Percentiles rank a stretch among this genome's conserved stretches.
Conservation (phyloP, 2,888 invertebrate species). For the Sycophila texana region DNA sequence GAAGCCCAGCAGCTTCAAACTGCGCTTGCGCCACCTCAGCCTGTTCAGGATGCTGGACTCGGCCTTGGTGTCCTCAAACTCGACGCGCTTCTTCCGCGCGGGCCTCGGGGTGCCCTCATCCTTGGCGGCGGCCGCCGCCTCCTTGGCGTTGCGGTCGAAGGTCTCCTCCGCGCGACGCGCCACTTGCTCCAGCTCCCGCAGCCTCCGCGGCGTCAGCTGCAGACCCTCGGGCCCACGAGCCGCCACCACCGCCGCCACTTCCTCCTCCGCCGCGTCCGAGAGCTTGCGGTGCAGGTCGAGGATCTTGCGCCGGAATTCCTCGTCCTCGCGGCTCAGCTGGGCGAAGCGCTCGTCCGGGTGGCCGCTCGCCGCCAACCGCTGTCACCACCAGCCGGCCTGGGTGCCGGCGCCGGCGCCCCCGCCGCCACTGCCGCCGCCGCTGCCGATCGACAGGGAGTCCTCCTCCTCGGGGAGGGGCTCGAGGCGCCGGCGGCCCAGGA, state of each 20-base stretch:
- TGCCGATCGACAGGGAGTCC: conserved; percentile 76
- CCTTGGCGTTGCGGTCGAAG: conserved; percentile 59
- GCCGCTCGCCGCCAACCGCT: conserved; percentile 68
- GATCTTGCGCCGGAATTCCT: conserved; percentile 72
- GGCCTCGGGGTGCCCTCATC: background rate
- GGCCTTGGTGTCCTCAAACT: conserved; percentile 56
- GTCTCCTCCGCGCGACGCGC: conserved; percentile 63
- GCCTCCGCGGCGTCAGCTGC: conserved; percentile 55
- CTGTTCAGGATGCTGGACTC: conserved; percentile 64
- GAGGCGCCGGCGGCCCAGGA: conserved; percentile 82
- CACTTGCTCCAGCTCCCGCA: conserved; percentile 63
- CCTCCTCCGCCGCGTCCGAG: conserved; percentile 63
- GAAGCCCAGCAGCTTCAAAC: conserved; percentile 71
- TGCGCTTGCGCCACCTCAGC: conserved; percentile 67
- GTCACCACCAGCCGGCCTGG: conserved; percentile 75
- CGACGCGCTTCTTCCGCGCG: conserved; percentile 55
- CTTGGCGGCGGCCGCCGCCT: conserved; percentile 8
- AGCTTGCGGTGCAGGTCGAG: conserved; percentile 71
- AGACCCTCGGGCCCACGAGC: conserved; percentile 13
- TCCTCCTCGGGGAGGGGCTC: conserved; percentile 92
- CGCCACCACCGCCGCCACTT: conserved; percentile 12
- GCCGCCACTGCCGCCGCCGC: conserved; percentile 10
- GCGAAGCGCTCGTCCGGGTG: conserved; percentile 66
- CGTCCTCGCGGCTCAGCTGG: conserved; percentile 70
- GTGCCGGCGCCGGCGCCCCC: conserved; percentile 63